A percentile compares a stretch with the other conserved stretches of the same genome.
Conservation (phyloP, 2,113 vertebrate species). For the Edolisoma coerulescens region DNA sequence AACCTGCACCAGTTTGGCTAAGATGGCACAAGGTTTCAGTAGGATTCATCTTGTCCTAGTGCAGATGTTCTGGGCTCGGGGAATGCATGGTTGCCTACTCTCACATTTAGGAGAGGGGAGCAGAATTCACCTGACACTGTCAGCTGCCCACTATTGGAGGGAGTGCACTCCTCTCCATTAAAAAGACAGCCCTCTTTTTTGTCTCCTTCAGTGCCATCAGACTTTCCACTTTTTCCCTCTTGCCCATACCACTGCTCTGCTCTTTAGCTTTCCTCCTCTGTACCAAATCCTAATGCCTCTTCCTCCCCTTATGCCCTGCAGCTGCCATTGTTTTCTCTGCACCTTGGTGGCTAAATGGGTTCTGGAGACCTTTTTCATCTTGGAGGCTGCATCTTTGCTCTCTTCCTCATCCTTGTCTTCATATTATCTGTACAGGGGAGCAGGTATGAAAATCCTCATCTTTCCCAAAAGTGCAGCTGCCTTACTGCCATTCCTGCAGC, state of each 20-base stretch:
- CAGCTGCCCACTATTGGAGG: neutral
- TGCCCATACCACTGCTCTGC: neutral
- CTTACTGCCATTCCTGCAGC: neutral
- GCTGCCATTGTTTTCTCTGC: neutral
- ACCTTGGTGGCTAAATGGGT: neutral
- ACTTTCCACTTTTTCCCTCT: neutral
- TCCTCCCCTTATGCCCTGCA: neutral
- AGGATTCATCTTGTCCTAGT: neutral
- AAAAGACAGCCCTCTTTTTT: neutral
- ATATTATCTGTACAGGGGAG: neutral
- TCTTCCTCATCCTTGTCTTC: neutral
- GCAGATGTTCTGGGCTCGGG: neutral
- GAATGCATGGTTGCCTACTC: neutral
- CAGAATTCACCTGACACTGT: neutral
- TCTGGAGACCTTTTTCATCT: neutral
- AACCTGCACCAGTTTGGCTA: neutral
- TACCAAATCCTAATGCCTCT: neutral
- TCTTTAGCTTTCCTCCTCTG: neutral
- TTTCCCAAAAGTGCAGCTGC: neutral
- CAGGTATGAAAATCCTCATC: neutral
- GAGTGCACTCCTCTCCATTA: neutral
- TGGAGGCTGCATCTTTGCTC: neutral
- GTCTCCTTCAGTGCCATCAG: neutral
- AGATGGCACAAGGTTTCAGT: neutral
- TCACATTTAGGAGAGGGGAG: neutral